Percentiles rank a stretch among this genome's conserved stretches.
phyloP scores from a whole-genome alignment of 2,113 vertebrate species.

The Noturus placidus region DNA sequence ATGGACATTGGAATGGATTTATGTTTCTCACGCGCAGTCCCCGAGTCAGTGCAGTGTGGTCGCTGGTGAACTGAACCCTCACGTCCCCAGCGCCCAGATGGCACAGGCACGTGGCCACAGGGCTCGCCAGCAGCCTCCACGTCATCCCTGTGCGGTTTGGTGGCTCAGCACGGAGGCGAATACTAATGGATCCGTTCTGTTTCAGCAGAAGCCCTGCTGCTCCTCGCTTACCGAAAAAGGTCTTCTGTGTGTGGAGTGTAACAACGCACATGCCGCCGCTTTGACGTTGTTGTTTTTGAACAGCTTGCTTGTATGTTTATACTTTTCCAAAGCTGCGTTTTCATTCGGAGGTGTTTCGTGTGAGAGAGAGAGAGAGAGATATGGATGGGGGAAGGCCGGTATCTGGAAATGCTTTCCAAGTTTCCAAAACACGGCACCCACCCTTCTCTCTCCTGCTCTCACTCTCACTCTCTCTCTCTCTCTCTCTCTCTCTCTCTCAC shows the following conservation, averaged over 20 bases:
- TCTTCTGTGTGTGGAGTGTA: neutral
- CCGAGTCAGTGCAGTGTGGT: neutral
- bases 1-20: neutral
- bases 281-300: neutral
- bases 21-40: neutral
- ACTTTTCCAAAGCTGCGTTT: neutral
- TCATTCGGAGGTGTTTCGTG: neutral
- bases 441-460: slow-evolving; percentile 33
- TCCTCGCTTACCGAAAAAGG: neutral
- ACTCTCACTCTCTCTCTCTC: slow-evolving; percentile 9
- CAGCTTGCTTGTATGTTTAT: neutral
- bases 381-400: slow-evolving; percentile 29
- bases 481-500: neutral
- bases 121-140: slow-evolving; percentile 12
- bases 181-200: slow-evolving; percentile 18
- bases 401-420: slow-evolving; percentile 57
- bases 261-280: no score
- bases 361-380: neutral
- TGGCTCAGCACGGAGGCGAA: neutral
- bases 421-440: slow-evolving; percentile 43
- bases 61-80: neutral
- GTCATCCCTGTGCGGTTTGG: slow-evolving; percentile 8
- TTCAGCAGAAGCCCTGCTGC: slow-evolving; percentile 14
- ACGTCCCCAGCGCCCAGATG: slow-evolving; percentile 28
- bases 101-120: slow-evolving; percentile 14